A percentile compares a stretch with the other conserved stretches of the same genome.
These are phyloP conservation scores for Heliconius cydno DNA, from an alignment of 2,888 invertebrate genomes.

Conservation along the genomic window DNA sequence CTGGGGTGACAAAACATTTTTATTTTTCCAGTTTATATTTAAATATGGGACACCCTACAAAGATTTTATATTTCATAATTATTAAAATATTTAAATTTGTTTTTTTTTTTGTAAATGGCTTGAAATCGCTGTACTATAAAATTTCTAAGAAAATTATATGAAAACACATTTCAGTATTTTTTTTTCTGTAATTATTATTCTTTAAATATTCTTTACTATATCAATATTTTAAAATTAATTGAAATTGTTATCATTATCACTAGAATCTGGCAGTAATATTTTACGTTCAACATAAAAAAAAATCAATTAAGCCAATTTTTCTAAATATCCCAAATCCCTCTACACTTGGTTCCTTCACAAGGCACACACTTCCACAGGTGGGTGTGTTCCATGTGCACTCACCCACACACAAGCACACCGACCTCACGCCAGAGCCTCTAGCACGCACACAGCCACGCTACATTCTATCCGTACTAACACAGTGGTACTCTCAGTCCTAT, in stretches of 20 bases:
- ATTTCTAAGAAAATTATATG: too few species aligned
- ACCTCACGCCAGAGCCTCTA: conserved; percentile 60
- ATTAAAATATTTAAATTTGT: neutral
- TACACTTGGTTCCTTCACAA: conserved; percentile 41
- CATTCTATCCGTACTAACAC: conserved; percentile 74
- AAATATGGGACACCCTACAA: neutral
- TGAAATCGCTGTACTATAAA: too few species aligned
- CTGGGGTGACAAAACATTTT: conserved; percentile 73
- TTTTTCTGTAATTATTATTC: too few species aligned
- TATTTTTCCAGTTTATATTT: conserved; percentile 9
- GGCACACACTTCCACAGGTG: conserved; percentile 57
- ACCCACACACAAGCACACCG: conserved; percentile 64
- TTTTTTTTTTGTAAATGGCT: too few species aligned
- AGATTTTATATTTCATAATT: neutral
- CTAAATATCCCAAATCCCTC: conserved; percentile 31
- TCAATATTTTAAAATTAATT: too few species aligned
- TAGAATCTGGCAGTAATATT: neutral
- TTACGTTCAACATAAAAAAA: neutral
- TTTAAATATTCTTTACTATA: too few species aligned
- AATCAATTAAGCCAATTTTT: neutral
- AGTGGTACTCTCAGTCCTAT: conserved; percentile 80
- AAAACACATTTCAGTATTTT: too few species aligned
- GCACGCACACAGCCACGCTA: conserved; percentile 68
- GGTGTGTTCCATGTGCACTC: conserved; percentile 76
- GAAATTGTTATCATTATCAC: too few species aligned